Conservation (phyloP, 2,888 invertebrate species). For the Oligia latruncula region DNA sequence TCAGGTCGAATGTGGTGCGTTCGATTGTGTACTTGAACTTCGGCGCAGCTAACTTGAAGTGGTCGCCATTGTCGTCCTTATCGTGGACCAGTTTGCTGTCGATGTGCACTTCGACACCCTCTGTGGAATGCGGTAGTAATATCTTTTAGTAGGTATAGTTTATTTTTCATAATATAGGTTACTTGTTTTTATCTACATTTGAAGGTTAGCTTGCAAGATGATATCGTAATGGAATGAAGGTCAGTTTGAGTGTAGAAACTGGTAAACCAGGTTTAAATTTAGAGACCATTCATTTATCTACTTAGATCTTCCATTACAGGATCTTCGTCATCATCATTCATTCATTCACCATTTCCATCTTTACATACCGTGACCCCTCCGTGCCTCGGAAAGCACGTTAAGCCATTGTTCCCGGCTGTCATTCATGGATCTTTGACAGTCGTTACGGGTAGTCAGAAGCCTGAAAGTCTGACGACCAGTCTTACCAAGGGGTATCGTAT, state of each 20-base stretch:
- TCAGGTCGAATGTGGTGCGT: conserved; percentile 81
- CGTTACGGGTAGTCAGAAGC: too few relatives aligned
- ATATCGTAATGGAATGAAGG: background rate
- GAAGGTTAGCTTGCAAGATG: conserved; percentile 2
- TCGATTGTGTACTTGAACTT: conserved; percentile 85
- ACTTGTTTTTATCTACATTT: background rate
- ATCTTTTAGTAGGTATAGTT: background rate
- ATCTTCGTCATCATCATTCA: too few relatives aligned
- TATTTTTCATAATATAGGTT: background rate
- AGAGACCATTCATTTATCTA: background rate
- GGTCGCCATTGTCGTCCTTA: conserved; percentile 75
- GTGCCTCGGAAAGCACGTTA: too few relatives aligned
- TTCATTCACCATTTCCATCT: too few relatives aligned
- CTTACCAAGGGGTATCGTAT: too few relatives aligned
- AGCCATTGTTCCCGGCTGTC: too few relatives aligned
- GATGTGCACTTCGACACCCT: conserved; percentile 79
- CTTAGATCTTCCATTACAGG: background rate
- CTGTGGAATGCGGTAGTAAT: conserved; percentile 66
- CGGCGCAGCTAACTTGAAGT: conserved; percentile 80
- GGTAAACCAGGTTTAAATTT: background rate
- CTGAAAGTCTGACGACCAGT: too few relatives aligned
- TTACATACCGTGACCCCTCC: too few relatives aligned
- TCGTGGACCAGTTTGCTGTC: conserved; percentile 76
- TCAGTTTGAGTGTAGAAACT: background rate
- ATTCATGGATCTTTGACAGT: too few relatives aligned